Evolutionary conservation across 2,113 vertebrate genomes (phyloP), one percentile per base, ranked within the genome.

Genomic region (Pardalotus punctatus): DNA sequence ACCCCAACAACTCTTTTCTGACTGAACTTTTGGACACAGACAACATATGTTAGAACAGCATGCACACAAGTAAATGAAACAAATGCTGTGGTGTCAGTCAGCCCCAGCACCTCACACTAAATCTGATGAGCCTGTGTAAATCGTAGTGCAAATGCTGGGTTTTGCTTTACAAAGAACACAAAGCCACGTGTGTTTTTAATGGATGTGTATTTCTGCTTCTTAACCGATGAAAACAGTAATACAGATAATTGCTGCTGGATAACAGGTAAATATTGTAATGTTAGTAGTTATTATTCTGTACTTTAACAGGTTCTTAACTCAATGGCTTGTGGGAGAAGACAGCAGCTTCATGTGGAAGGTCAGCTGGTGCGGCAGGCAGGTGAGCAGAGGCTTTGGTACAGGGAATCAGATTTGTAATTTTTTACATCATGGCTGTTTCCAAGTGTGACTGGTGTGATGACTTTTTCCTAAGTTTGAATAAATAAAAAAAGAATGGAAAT

Each of bases 121-220:
- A 20, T 27, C 14, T 56, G 23, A 25, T 12, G 2, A 40, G 20
- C 5, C 33, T n/a, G 10, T 6, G 16, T 24, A 65, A 73, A 53
- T 47, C 7, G 23, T 0, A 27, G 24, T 43, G 36, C 12, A 71
- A 35, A 47, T 31, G 20, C 12, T 66, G 45, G 27, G 47, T 5
- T 79, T 89, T 45, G 17, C 36, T 61, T 70, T 51, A 21, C 31
- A 47, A 47, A 72, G 12, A 21, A 38, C 31, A 42, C 21, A 33
- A 1, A 25, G 11, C 11, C 9, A 25, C 0, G 1, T 40, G 14
- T 27, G 11, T 8, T 61, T 66, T 62, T 47, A 58, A 50, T 1
- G 74, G 13, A 16, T 33, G 1, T 14, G 14, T 43, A 35, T 40
- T 82, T 79, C 56, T 79, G 5, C 8, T 25, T 54, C 12, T 25